Evolutionary conservation across 2,113 vertebrate genomes (phyloP), one percentile per base, ranked within the genome.

Genomic region (Menidia beryllina): DNA sequence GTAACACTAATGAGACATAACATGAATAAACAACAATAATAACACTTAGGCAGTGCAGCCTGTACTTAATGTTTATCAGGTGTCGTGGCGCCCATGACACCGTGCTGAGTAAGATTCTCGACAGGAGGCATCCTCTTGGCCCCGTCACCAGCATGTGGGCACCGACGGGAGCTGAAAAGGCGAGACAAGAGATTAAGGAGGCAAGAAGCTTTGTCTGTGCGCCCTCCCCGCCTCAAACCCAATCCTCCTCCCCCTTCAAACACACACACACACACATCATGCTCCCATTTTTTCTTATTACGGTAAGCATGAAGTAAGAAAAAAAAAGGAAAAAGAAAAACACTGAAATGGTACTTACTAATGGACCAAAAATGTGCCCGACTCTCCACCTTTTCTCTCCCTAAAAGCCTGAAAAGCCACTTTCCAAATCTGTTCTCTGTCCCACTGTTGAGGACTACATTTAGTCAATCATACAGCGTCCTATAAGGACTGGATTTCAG

Each of bases 51-150:
- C 58, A 91, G 75, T 91, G 91, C 91, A 92, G 91, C 86, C 91
- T 93, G 84, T 85, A 88, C 92, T 95, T 93, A 93, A 92, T 93
- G 94, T 93, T 95, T 93, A 93, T 88, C 80, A 91, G 93, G 92
- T 93, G 91, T 88, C 41, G 0, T 86, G 89, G 90, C 90, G 90
- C 90, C 91, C 91, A 81, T 50, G 90, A 94, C 93, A 94, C 94
- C 73, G 93, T 83, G 90, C 93, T 94, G 95, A 94, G 94, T 95
- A 93, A 94, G 95, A 93, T 88, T 93, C 95, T 91, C 94, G 55
- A 88, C 92, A 87, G 95, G 94, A 89, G 93, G 91, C 72, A 83
- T 91, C 92, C 92, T 90, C 93, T 95, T 72, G 75, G 94, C 91
- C 93, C 91, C 83, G 85, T 85, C 93, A 94, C 93, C 89, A 75